Conservation (phyloP, 1,140 invertebrate species). For the Centruroides vittatus region DNA sequence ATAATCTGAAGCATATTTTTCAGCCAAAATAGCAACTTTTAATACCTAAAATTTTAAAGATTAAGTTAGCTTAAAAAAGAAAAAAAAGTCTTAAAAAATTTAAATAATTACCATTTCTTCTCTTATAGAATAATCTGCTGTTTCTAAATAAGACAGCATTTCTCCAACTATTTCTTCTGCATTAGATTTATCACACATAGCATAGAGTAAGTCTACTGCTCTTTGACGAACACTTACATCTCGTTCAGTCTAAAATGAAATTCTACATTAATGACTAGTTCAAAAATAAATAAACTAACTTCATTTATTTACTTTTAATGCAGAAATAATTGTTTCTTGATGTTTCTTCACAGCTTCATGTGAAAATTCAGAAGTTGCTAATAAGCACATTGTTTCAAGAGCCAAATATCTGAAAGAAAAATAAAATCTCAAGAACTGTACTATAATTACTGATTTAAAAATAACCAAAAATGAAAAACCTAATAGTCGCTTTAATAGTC, state of each 20-base stretch:
- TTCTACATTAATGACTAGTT: neutral
- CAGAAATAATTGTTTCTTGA: slow-evolving; percentile 97
- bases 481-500: neutral
- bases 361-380: slow-evolving; percentile 98
- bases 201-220: slow-evolving; percentile 97
- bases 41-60: slow-evolving; percentile 37
- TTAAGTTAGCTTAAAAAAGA: neutral
- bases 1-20: slow-evolving; percentile 99
- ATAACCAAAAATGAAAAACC: neutral
- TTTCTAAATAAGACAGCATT: slow-evolving; percentile 98
- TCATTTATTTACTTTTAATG: slow-evolving; percentile 61
- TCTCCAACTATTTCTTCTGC: slow-evolving; percentile 99
- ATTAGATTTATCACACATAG: slow-evolving; percentile 99
- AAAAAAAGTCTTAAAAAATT: neutral
- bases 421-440: slow-evolving; percentile 7
- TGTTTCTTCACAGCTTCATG: slow-evolving; percentile 99
- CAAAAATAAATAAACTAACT: no score
- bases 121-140: slow-evolving; percentile 97
- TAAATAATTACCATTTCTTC: slow-evolving; percentile 81
- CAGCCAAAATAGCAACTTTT: slow-evolving; percentile 97
- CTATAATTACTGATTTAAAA: neutral
- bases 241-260: slow-evolving; percentile 65
- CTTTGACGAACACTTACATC: slow-evolving; percentile 97
- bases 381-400: slow-evolving; percentile 96
- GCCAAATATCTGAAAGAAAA: slow-evolving; percentile 59